Evolutionary conservation across 1,140 invertebrate species (phyloP), one percentile per base, ranked within the genome.

Genomic region (Drosophila sulfurigaster): DNA sequence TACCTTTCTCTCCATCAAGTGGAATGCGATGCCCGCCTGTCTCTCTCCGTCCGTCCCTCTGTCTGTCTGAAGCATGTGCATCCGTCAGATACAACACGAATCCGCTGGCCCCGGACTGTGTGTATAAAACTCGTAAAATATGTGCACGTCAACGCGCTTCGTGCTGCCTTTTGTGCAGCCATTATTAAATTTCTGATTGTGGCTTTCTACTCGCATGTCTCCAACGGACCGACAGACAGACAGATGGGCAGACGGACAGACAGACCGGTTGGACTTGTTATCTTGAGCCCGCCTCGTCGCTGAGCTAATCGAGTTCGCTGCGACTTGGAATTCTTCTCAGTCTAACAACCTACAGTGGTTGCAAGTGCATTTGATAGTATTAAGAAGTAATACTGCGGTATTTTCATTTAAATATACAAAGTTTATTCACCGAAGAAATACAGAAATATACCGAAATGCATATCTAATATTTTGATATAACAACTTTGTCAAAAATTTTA

Each of bases 181-280:
- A 90, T 90, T 91, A 91, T 91, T 90, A 82, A 87, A 87, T 91
- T 90, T 90, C 88, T 87, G 87, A 90, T 87, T 91, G 87, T 91
- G 87, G 87, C 88, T 91, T 87, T 90, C 87, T 87, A 86, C 86
- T 88, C 80, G 51, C 79, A 77, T 87, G 82, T 86, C 82, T 86
- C 60, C 56, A 68, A 32, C 63, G 49, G 59, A 46, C 70, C 46
- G 69, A 60, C 52, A 46, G 70, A 67, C 82, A 48, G 56, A 48
- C 43, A 20, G 30, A 38, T 16, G 35, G 57, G 45, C 52, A 15
- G 8, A n/a, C 38, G 35, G 38, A 43, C 71, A 58, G 54, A 78
- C 62, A 60, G 72, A 89, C 85, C 86, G 81, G 85, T 89, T 89
- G 75, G 45, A 81, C 85, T 90, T 74, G 68, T 89, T 89, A 88